These are phyloP conservation scores for Chlorops oryzae DNA, from an alignment of 1,140 invertebrate genomes.

Conservation along the genomic window DNA sequence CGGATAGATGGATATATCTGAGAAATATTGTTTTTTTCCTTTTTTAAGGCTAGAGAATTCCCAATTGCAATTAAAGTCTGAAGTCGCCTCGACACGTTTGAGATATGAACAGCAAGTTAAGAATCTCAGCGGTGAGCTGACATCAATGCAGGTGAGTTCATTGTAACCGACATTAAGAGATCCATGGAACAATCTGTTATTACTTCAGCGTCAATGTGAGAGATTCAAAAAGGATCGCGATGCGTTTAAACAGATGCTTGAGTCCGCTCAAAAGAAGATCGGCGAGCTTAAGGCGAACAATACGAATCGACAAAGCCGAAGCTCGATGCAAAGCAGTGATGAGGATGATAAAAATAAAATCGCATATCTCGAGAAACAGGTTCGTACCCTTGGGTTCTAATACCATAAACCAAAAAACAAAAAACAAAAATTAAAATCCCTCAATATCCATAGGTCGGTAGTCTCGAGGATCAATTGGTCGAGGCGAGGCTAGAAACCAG, in stretches of 20 bases:
- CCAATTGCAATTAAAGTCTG: constrained; percentile 76
- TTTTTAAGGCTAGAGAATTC: constrained; percentile 59
- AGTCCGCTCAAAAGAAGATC: constrained; percentile 76
- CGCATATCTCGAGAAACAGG: constrained; percentile 69
- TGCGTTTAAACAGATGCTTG: constrained; percentile 85
- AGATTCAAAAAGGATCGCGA: constrained; percentile 83
- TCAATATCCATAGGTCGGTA: constrained; percentile 55
- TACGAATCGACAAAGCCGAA: constrained; percentile 44
- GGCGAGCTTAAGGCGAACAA: constrained; percentile 61
- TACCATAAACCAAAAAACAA: no score
- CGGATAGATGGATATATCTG: no score
- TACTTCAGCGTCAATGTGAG: constrained; percentile 41
- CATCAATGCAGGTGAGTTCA: constrained; percentile 65
- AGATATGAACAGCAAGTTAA: constrained; percentile 83
- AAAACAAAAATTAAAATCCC: neutral
- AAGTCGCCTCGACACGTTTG: constrained; percentile 77
- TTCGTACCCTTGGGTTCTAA: constrained; percentile 21
- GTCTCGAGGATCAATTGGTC: constrained; percentile 82
- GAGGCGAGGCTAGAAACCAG: constrained; percentile 75
- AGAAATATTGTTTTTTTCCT: no score
- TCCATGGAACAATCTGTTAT: no score
- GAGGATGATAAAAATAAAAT: constrained; percentile 60
- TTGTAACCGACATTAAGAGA: no score
- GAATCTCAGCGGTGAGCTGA: constrained; percentile 78
- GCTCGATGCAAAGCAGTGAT: constrained; percentile 46